Conservation (phyloP, 1,140 invertebrate genomes). For the Drosophila melanica region DNA sequence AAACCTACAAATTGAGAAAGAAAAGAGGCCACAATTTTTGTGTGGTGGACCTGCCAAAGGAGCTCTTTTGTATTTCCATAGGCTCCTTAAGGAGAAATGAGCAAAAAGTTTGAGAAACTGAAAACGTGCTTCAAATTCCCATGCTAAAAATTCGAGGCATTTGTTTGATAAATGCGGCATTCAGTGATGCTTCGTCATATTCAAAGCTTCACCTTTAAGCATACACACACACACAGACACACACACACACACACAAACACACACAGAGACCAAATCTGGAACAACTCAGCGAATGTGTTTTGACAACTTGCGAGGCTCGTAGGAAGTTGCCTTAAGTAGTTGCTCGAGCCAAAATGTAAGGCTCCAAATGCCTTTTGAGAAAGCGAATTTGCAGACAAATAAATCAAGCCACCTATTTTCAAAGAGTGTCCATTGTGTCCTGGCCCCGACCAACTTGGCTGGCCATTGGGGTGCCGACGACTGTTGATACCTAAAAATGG, state of each 20-base stretch:
- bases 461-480: conserved; percentile 68
- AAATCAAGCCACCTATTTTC: conserved; percentile 83
- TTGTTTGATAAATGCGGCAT: conserved; percentile 49
- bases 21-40: background rate
- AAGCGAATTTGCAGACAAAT: conserved; percentile 83
- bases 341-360: conserved; percentile 51
- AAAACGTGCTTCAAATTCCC: conserved; percentile 20
- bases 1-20: background rate
- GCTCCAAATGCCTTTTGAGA: conserved; percentile 76
- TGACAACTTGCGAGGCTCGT: conserved; percentile 42
- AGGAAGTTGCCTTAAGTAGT: conserved; percentile 53
- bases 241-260: conserved; percentile 4
- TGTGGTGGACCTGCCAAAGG: background rate
- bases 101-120: background rate
- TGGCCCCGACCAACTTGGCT: background rate
- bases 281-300: conserved; percentile 46
- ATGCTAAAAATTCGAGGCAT: conserved; percentile 38
- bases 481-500: conserved; percentile 71
- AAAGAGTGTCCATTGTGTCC: conserved; percentile 77
- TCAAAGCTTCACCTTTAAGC: conserved; percentile 29
- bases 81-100: background rate
- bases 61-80: background rate
- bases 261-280: conserved; percentile 34
- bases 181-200: conserved; percentile 46
- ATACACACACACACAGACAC: background rate